Evolutionary conservation across 2,888 invertebrate species (phyloP), one percentile per base, ranked within the genome.

Genomic region (Acronicta leporina): DNA sequence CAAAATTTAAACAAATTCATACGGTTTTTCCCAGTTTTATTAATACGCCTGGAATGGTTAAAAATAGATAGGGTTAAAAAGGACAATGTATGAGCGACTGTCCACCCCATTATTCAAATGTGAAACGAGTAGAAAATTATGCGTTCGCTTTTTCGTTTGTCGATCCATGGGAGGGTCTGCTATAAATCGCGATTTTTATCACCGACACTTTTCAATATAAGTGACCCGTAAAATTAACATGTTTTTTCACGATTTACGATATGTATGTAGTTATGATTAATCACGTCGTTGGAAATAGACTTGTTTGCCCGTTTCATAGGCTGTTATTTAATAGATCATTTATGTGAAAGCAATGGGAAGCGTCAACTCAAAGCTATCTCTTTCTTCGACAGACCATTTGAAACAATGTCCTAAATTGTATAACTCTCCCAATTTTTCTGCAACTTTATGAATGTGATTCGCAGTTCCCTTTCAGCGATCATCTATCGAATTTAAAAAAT

Each of bases 171-270:
- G 63, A 72, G 73, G 77, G 78, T 80, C 73, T 57, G 72, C 74
- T 57, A 77, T 83, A 82, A 80, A 82, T 83, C 80, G 70, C 65
- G 77, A 80, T 80, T 77, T 78, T 82, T 80, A 82, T 80, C 80
- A 76, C 68, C 55, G 52, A 75, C 77, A 80, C 74, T 83, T 81
- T 83, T 79, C 81, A 78, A 76, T 81, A 79, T 73, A 79, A 79
- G 76, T 80, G 80, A 78, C 73, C 77, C 77, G 82, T 80, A 78
- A 83, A 83, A 83, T 81, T 78, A 79, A 69, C 74, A 73, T 62
- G 54, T 58, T 50, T 70, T 79, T 79, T 74, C 73, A 66, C 52
- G 67, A 68, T 69, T 72, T 64, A 56, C 47, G 46, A 44, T 69
- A 57, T 57, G 35, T 55, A 54, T 38, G 47, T 25, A 60, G 61